Evolutionary conservation across 1,140 invertebrate genomes (phyloP), one percentile per base, ranked within the genome.

Genomic region (Diorhabda carinulata): DNA sequence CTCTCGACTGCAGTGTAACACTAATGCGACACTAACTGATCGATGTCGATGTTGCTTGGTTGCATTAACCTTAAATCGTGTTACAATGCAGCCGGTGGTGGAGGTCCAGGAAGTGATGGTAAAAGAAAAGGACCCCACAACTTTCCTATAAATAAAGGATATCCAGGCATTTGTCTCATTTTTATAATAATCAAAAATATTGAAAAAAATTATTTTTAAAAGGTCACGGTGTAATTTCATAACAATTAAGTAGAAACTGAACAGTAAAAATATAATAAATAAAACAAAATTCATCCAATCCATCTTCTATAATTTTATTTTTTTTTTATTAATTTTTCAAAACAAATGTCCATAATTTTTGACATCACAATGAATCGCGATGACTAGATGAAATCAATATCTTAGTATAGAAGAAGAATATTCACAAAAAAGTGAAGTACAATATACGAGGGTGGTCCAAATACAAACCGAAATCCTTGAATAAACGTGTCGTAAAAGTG

Each of bases 1-100:
- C 78, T 79, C 76, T 79, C 79, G 74, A 81, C 79, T 81, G 79
- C 79, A 80, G 78, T 79, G 78, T 80, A 81, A 81, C 79, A 80
- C 78, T 80, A 79, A 79, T 74, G 73, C 73, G 73, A 74, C 73
- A 72, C 73, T 74, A 74, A 74, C 73, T 70, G 41, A 66, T 66
- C 59, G 62, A 70, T 74, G 71, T 78, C 77, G 77, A 78, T 78
- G 76, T 25, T 78, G 77, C 77, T 78, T 78, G 75, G 66, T 76
- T 74, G 43, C 57, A 72, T 76, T 74, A 71, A 73, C 70, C 72
- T 76, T 71, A 73, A 70, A 70, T 70, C n/a, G 78, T 80, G 79
- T 81, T 81, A 81, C 79, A 79, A 71, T 79, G 79, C 79, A 78
- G 79, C 78, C 75, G 77, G 75, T 76, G 71, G 77, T 70, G 68